A percentile compares a stretch with the other conserved stretches of the same genome.
Evolutionary conservation across 2,888 invertebrate genomes (phyloP).

Genomic region (Xylophagus ater): DNA sequence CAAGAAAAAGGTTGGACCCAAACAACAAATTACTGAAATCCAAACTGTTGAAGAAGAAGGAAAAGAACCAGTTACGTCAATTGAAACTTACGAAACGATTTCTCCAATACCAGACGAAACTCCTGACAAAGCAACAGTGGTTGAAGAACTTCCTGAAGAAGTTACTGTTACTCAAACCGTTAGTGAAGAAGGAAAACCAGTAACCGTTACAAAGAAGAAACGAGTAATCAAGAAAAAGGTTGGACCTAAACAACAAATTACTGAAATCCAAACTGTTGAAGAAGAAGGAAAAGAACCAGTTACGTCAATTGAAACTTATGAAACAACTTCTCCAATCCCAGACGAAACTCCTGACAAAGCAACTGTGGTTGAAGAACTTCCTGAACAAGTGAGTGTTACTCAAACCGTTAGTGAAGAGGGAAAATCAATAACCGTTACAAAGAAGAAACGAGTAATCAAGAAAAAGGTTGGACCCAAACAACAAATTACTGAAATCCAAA

Average conservation of each 20-base stretch:
- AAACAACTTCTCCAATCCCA: too few species aligned
- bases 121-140: constrained; percentile 20
- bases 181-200: constrained; percentile 19
- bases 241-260: constrained; percentile 27
- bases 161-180: constrained; percentile 11
- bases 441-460: constrained; percentile 28
- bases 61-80: constrained; percentile 28
- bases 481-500: constrained; percentile 31
- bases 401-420: constrained; percentile 30
- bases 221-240: constrained; percentile 13
- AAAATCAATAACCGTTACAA: constrained; percentile 24
- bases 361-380: constrained; percentile 13
- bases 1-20: constrained; percentile 31
- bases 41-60: constrained; percentile 31
- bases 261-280: constrained; percentile 30
- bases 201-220: constrained; percentile 22
- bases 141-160: constrained; percentile 21
- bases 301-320: constrained; percentile 23
- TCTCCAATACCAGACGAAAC: constrained; percentile 3
- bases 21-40: constrained; percentile 35
- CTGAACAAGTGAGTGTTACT: constrained; percentile 26
- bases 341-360: constrained; percentile 12
- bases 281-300: constrained; percentile 25
- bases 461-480: constrained; percentile 22
- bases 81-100: constrained; percentile 22